Evolutionary conservation across 1,140 invertebrate genomes (phyloP).

Genomic region (Macrobrachium rosenbergii): DNA sequence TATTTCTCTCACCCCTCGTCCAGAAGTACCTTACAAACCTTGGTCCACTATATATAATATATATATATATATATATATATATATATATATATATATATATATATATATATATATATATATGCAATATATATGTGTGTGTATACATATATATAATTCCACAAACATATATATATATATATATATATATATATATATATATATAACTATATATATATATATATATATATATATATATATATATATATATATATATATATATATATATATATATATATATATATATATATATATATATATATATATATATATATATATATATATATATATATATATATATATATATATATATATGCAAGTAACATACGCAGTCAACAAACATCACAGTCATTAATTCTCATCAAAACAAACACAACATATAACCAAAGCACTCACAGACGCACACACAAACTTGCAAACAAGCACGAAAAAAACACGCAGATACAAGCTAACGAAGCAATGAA

Average conservation of each 20-base stretch:
- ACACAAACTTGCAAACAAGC: not conserved
- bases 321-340: constrained; percentile 4
- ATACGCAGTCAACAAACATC: not conserved
- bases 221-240: not conserved
- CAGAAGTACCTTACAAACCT: no score
- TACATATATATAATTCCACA: not conserved
- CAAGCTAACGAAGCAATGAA: not conserved
- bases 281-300: constrained; percentile 9
- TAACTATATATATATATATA: not conserved
- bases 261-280: not conserved
- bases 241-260: not conserved
- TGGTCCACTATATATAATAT: no score
- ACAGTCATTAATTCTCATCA: constrained; percentile 6
- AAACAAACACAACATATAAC: not conserved
- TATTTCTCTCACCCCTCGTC: no score
- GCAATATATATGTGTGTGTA: not conserved
- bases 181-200: no score
- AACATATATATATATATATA: not conserved
- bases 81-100: constrained; percentile 19
- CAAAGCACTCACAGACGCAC: constrained; percentile 1
- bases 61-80: constrained; percentile 18
- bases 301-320: constrained; percentile 19
- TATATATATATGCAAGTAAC: not conserved
- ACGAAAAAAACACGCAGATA: constrained; percentile 7
- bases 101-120: not conserved